These are phyloP conservation scores for Nebria salina DNA, from an alignment of 2,888 invertebrate genomes.

Conservation along the genomic window DNA sequence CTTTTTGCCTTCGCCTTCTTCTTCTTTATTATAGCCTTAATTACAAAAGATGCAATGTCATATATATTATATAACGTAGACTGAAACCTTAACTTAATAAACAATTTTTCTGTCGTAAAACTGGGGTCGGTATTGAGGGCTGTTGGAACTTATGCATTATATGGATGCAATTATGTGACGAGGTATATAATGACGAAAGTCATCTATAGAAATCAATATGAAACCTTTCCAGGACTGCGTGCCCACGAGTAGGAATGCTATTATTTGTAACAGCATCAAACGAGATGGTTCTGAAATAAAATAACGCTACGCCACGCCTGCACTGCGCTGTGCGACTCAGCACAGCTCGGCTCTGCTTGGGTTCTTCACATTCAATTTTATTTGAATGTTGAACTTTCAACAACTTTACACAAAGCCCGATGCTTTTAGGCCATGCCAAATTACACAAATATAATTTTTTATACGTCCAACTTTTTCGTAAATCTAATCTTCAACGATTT, in stretches of 20 bases:
- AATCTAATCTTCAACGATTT: background rate
- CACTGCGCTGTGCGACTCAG: too few species aligned
- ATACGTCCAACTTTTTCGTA: background rate
- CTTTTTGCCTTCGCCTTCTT: background rate
- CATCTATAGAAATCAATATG: background rate
- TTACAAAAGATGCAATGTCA: background rate
- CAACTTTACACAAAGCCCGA: background rate
- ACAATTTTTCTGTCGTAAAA: background rate
- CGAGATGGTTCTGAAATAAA: too few species aligned
- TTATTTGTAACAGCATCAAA: background rate
- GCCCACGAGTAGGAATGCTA: background rate
- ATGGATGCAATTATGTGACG: background rate
- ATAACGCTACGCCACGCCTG: too few species aligned
- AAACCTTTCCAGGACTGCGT: background rate
- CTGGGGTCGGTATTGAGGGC: background rate
- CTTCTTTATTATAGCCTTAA: background rate
- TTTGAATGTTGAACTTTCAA: constrained; percentile 1
- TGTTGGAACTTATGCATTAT: background rate
- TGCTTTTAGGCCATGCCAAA: background rate
- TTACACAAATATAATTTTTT: background rate
- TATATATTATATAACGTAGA: background rate
- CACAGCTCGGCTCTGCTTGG: background rate
- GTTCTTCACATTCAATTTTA: background rate
- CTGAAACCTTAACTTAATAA: background rate
- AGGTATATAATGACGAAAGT: background rate